Conservation (phyloP, 2,113 vertebrate genomes). For the Protomyctophum bolini region DNA sequence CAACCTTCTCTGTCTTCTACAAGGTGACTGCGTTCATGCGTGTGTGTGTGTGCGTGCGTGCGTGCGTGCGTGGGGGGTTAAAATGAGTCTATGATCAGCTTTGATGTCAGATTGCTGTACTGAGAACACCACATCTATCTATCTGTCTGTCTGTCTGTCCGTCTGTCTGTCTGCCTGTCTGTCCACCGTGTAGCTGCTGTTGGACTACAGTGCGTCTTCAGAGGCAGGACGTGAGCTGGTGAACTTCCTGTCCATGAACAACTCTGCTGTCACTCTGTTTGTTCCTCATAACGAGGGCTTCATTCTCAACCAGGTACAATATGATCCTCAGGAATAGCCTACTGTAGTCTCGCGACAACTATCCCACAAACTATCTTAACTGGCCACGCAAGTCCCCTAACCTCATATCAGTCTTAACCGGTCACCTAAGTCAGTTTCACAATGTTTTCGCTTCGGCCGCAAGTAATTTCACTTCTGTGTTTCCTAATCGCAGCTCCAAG, state of each 20-base stretch:
- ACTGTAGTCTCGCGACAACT: no score
- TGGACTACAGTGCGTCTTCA: conserved; percentile 82
- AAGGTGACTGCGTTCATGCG: conserved; percentile 71
- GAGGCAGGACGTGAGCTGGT: conserved; percentile 81
- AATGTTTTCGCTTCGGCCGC: no score
- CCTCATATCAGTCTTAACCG: no score
- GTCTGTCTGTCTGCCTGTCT: background rate
- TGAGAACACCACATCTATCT: background rate
- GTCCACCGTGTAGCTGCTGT: conserved; percentile 77
- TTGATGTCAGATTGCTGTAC: no score
- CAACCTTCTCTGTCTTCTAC: conserved; percentile 89
- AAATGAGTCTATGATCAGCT: no score
- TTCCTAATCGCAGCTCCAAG: no score
- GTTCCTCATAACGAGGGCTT: conserved; percentile 90
- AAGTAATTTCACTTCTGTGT: no score
- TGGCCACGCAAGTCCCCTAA: no score
- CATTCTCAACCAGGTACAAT: conserved; percentile 81
- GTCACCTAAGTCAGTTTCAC: no score
- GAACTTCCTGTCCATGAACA: conserved; percentile 81
- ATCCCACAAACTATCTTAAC: no score
- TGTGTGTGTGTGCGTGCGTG: background rate
- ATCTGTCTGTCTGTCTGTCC: background rate
- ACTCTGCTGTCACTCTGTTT: conserved; percentile 86
- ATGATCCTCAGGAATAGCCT: background rate
- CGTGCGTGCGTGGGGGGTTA: background rate